Base-by-base conservation (phyloP, 2,797 vertebrate species). In the Girardinus metallicus region DNA sequence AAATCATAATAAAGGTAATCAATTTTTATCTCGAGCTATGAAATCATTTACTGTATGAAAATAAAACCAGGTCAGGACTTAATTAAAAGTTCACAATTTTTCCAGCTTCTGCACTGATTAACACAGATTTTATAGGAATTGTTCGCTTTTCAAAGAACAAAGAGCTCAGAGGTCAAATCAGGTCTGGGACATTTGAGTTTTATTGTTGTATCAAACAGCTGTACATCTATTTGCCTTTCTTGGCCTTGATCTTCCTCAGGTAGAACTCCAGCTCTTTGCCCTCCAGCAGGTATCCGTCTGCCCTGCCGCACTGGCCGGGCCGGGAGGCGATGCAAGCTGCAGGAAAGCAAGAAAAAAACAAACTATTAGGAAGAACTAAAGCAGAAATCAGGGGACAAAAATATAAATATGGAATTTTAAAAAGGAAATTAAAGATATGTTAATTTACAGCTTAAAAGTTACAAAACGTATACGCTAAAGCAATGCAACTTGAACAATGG, bases 201-300 rank as follows among this genome's bases (percentile, higher is more conserved):
- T 96, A 96, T 94, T 96, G 92, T 88, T 62, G 88, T 91, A 95
- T 93, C 94, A 95, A 84, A 95, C 72, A 86, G 93, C 93, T 95
- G 93, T 92, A 93, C 91, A 95, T 95, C 96, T 96, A 99, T 99
- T 99, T 99, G 97, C 99, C 99, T 96, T 99, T 99, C 92, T 99
- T 98, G 95, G 98, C 98, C 93, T 98, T 99, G 94, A 99, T 99
- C 92, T 99, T 99, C 95, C 98, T 98, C 95, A 98, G 89, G 91
- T 99, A 99, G 95, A 99, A 99, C 92, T 99, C 99, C 1, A 99
- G 94, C 80, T 99, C 99, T 83, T 99, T 99, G 89, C 99, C 99
- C 77, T 99, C 98, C 81, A 99, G 95, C 85, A 99, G 73, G 0
- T 99, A 99, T 86, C 99, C 98, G 71, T 99, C 98, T 0, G 98